These are phyloP conservation scores for Acanthochromis polyacanthus DNA, from an alignment of 2,113 vertebrate genomes.

Conservation along the genomic window DNA sequence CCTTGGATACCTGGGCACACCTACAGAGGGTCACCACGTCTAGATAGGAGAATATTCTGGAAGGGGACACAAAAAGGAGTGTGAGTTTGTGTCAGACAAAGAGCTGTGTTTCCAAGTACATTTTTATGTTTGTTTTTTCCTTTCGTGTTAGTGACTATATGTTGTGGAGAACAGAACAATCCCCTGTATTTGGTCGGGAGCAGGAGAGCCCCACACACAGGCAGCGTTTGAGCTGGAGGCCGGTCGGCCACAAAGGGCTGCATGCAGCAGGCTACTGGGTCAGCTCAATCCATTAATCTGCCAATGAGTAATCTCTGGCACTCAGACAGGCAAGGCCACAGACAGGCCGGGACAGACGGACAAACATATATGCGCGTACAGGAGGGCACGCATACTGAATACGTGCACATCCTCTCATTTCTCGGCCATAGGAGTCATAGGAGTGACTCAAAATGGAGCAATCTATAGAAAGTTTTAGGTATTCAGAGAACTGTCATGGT, in stretches of 20 bases:
- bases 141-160: constrained; percentile 5
- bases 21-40: constrained; percentile 96
- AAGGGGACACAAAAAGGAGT: constrained; percentile 62
- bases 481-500: constrained; percentile 53
- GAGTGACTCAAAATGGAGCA: constrained; percentile 11
- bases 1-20: constrained; percentile 97
- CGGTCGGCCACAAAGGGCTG: constrained; percentile 69
- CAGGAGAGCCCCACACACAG: constrained; percentile 53
- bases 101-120: background rate
- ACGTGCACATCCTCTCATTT: background rate
- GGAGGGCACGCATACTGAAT: constrained; percentile 7
- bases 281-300: constrained; percentile 84
- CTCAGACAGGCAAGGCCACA: constrained; percentile 69
- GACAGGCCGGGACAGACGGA: constrained; percentile 47
- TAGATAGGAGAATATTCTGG: constrained; percentile 97
- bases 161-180: constrained; percentile 42
- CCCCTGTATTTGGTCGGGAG: constrained; percentile 37
- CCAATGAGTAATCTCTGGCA: constrained; percentile 83
- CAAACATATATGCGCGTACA: constrained; percentile 32
- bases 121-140: background rate
- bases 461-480: constrained; percentile 44
- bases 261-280: constrained; percentile 78
- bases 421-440: no score
- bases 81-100: constrained; percentile 17
- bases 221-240: constrained; percentile 62